Evolutionary conservation across 1,140 invertebrate species (phyloP), one percentile per base, ranked within the genome.

Genomic region (Thalassaphorura encarpata): DNA sequence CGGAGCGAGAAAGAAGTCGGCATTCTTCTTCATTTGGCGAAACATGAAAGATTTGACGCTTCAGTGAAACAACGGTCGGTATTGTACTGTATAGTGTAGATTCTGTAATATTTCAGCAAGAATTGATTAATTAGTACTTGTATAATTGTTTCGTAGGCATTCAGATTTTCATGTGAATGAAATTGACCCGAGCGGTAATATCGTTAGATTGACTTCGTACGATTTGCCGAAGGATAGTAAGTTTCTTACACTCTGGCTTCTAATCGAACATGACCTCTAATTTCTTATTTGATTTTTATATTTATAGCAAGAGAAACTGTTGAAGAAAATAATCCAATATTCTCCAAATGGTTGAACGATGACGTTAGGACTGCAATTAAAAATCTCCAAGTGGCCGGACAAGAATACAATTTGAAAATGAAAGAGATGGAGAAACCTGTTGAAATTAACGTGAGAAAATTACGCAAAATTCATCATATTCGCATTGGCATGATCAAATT

Each of bases 121-220:
- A n/a, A n/a, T n/a, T n/a, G n/a, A n/a, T n/a, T n/a, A n/a, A n/a
- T n/a, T n/a, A n/a, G n/a, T n/a, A n/a, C n/a, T n/a, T n/a, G n/a
- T n/a, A n/a, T n/a, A n/a, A n/a, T n/a, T n/a, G n/a, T n/a, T n/a
- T n/a, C n/a, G n/a, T n/a, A n/a, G n/a, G n/a, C n/a, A n/a, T n/a
- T n/a, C n/a, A n/a, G n/a, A n/a, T n/a, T n/a, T n/a, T 68, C 86
- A 91, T 71, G 89, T 95, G 0, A 86, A 89, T 70, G 90, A 94
- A 77, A 86, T 95, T 47, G 79, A 81, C 69, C 62, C 71, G 24
- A 70, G 83, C 45, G 88, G 85, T 1, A 76, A 82, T 64, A 70
- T 88, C 29, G 79, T 85, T 1, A 78, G 82, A 62, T 69, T 94
- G 21, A 89, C 81, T 23, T 74, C 80, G 67, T 67, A 77, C 23